Conservation (phyloP, 2,113 vertebrate species). For the Guaruba guarouba region DNA sequence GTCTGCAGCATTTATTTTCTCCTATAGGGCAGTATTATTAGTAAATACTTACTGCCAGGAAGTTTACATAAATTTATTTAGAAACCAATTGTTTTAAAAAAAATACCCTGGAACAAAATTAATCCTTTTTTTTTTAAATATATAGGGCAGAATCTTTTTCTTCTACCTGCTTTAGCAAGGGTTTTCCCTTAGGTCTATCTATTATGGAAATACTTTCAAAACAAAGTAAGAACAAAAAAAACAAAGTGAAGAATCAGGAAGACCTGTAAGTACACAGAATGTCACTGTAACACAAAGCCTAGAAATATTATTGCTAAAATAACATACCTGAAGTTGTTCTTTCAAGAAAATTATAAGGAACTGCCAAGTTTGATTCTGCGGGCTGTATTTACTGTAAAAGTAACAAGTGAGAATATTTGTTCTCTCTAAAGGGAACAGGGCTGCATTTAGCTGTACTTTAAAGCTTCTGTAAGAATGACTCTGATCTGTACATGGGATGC, state of each 20-base stretch:
- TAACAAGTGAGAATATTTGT: background rate
- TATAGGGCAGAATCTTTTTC: background rate
- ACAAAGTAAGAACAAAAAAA: background rate
- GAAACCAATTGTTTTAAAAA: background rate
- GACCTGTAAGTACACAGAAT: background rate
- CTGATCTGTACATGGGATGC: background rate
- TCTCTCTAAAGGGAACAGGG: background rate
- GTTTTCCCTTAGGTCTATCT: background rate
- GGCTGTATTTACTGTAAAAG: background rate
- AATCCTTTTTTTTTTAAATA: background rate
- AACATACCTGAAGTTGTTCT: background rate
- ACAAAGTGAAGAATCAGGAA: background rate
- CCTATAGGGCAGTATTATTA: background rate
- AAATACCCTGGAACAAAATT: background rate
- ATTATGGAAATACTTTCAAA: background rate
- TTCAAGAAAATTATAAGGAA: background rate
- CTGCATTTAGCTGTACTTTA: background rate
- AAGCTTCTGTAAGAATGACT: slow-evolving; percentile 4
- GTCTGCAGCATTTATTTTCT: background rate
- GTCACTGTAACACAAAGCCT: background rate
- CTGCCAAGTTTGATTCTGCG: background rate
- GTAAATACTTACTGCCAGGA: background rate
- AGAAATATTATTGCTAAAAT: background rate
- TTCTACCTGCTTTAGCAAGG: background rate
- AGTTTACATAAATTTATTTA: background rate